phyloP scores from a whole-genome alignment of 2,797 vertebrate genomes.

The Gallinago nigripennis region DNA sequence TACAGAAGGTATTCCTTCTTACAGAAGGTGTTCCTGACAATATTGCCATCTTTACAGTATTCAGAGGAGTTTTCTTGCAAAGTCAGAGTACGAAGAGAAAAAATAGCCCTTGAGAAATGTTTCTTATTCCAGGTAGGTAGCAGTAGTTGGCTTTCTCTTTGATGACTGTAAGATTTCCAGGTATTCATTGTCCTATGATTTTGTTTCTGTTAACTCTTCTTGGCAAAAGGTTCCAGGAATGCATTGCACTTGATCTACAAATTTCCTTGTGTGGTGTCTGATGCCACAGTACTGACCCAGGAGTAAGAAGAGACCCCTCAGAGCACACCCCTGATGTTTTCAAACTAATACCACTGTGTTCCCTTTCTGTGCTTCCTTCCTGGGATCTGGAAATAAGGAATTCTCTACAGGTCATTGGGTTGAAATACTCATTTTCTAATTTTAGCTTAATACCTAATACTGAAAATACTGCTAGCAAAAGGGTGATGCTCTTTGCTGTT shows the following conservation, averaged over 20 bases:
- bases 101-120: background rate
- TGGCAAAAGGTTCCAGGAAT: background rate
- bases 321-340: background rate
- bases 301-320: background rate
- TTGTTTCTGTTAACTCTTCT: background rate
- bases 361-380: background rate
- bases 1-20: background rate
- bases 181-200: background rate
- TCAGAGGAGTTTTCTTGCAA: background rate
- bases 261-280: background rate
- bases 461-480: background rate
- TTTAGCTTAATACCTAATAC: background rate
- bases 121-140: background rate
- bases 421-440: background rate
- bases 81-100: background rate
- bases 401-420: background rate
- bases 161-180: background rate
- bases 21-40: background rate
- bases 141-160: background rate
- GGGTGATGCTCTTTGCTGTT: background rate
- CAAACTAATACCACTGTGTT: background rate
- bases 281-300: background rate
- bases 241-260: background rate
- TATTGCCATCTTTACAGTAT: background rate
- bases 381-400: background rate